Percentiles rank a stretch among this genome's conserved stretches.
Conservation (phyloP, 1,140 invertebrate species). For the Microplitis demolitor region DNA sequence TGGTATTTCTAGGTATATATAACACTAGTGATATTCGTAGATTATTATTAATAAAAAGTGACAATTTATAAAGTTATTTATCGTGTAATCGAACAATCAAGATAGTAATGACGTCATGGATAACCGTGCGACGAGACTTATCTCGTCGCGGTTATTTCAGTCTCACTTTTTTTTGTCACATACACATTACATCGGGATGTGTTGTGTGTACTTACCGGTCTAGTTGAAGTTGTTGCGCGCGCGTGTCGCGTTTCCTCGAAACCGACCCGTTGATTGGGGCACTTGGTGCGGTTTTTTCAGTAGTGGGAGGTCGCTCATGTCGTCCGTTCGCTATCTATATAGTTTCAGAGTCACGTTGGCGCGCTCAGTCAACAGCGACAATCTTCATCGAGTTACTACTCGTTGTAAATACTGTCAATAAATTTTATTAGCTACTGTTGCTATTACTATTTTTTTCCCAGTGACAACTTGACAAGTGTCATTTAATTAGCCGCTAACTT, state of each 20-base stretch:
- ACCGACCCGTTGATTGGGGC: not conserved
- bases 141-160: too few relatives aligned
- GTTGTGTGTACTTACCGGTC: too few relatives aligned
- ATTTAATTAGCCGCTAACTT: not conserved
- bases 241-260: not conserved
- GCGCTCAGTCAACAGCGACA: slow-evolving; percentile 40
- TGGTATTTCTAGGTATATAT: too few relatives aligned
- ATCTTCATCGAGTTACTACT: slow-evolving; percentile 17
- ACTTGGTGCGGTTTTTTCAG: not conserved
- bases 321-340: slow-evolving; percentile 35
- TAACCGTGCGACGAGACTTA: not conserved
- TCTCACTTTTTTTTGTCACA: too few relatives aligned
- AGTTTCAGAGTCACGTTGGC: slow-evolving; percentile 47
- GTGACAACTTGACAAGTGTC: not conserved
- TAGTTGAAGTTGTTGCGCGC: not conserved
- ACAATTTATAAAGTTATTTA: too few relatives aligned
- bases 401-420: slow-evolving; percentile 9
- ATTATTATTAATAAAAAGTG: too few relatives aligned
- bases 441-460: not conserved
- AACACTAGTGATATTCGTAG: too few relatives aligned
- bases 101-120: slow-evolving; percentile 46
- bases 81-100: slow-evolving; percentile 35
- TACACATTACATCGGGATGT: too few relatives aligned
- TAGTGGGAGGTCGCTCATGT: slow-evolving; percentile 18
- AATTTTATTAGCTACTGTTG: not conserved